Conservation (phyloP, 2,888 invertebrate genomes). For the Pemphredon lugubris region DNA sequence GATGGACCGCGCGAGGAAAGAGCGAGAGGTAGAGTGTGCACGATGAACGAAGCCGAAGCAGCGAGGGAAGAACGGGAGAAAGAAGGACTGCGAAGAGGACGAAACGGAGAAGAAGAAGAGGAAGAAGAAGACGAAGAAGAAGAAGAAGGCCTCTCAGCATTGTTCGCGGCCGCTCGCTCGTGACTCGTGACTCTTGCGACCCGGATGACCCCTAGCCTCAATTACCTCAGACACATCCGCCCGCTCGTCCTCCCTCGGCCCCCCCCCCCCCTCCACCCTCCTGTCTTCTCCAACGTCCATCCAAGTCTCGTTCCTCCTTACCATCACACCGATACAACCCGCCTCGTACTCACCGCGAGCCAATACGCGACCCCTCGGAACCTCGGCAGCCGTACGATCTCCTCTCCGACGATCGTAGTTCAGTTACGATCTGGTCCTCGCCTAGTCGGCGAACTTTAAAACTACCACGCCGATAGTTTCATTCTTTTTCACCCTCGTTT, state of each 20-base stretch:
- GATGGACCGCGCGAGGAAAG: background rate
- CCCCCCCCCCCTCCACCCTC: constrained; percentile 35
- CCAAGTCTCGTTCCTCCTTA: too few relatives aligned
- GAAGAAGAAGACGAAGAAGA: constrained; percentile 45
- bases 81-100: constrained; percentile 2
- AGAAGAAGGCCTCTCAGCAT: constrained; percentile 73
- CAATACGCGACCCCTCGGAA: background rate
- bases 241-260: constrained; percentile 67
- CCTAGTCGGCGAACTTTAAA: too few relatives aligned
- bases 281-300: constrained; percentile 18
- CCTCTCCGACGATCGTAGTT: background rate
- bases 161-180: constrained; percentile 80
- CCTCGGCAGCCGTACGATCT: background rate
- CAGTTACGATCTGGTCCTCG: too few relatives aligned
- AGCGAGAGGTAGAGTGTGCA: background rate
- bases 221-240: constrained; percentile 81
- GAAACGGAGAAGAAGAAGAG: constrained; percentile 6
- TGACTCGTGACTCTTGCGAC: constrained; percentile 81
- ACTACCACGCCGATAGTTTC: too few relatives aligned
- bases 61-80: background rate
- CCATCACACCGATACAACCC: too few relatives aligned
- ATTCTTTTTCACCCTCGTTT: too few relatives aligned
- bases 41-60: background rate
- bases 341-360: constrained; percentile 29
- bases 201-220: constrained; percentile 80